These are phyloP conservation scores for Mungos mungo DNA, from an alignment of 2,113 vertebrate genomes.

Conservation along the genomic window DNA sequence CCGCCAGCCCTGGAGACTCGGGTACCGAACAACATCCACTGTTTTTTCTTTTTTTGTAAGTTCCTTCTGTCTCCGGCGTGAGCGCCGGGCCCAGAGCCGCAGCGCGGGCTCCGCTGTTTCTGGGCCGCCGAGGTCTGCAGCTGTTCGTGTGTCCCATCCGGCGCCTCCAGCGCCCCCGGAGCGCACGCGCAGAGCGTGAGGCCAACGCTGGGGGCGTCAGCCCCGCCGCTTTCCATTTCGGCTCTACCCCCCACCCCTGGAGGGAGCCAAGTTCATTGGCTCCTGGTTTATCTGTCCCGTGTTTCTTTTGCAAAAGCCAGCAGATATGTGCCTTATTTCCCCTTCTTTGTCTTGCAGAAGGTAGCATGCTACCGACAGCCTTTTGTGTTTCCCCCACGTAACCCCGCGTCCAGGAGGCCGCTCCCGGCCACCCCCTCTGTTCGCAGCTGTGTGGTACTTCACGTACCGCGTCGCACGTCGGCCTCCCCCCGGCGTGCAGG, in stretches of 20 bases:
- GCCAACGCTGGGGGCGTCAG: too few species aligned
- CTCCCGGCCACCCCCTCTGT: neutral
- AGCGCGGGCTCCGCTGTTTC: neutral
- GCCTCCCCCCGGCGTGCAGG: neutral
- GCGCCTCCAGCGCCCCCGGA: neutral
- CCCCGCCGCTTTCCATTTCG: neutral
- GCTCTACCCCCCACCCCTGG: too few species aligned
- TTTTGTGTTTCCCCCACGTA: neutral
- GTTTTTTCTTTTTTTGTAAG: neutral
- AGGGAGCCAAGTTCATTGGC: neutral
- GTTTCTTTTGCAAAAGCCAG: neutral
- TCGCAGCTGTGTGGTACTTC: neutral
- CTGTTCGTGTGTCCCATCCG: neutral
- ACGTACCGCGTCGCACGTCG: rapidly evolving
- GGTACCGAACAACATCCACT: too few species aligned
- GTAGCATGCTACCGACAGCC: too few species aligned
- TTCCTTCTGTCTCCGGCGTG: neutral
- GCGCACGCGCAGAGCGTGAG: neutral
- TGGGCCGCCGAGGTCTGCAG: neutral
- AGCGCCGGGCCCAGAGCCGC: neutral
- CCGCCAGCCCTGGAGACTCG: neutral
- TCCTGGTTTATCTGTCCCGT: neutral
- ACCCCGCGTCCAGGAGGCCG: neutral
- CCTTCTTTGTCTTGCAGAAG: neutral
- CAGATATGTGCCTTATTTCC: neutral